Evolutionary conservation across 2,888 invertebrate species (phyloP), one percentile per base, ranked within the genome.

Genomic region (Nudaria mundana): DNA sequence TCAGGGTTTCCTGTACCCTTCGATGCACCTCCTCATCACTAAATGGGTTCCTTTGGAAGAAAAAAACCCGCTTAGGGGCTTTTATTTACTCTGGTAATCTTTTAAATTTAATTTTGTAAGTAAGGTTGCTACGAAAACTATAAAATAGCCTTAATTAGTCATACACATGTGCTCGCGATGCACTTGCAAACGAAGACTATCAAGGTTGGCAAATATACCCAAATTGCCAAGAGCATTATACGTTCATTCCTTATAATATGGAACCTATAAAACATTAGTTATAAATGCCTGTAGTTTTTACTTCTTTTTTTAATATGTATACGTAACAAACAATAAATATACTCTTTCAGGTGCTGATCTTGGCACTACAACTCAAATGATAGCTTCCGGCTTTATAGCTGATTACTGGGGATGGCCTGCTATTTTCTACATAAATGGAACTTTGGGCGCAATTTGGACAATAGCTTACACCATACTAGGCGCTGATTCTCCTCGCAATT

Each of bases 361-460:
- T 12, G 95, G 95, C 7, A 94, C 93, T 2, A 92, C 94, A 0
- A 64, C 94, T 1, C 91, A 94, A 54, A 70, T 94, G 65, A 90
- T 92, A 6, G 74, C 91, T 14, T 92, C 93, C n/a, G 95, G 95
- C 0, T 74, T 91, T 23, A 90, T 93, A 4, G 91, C 91, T 0
- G 91, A 92, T 0, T 40, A 66, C 0, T 78, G 90, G 46, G 94
- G 94, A 7, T 95, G 95, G 95, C 92, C 93, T 0, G 90, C 92
- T 29, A 91, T 93, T 22, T 95, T 94, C 71, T 95, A 95, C 64
- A 71, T 91, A 6, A 92, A 92, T 52, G 94, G 94, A 1, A 76
- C 77, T 5, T 58, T 90, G 2, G 91, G 92, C 0, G 63, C 91
- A 0, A 2, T 88, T 0, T 94, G 93, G 93, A 79, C 90, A 0